phyloP scores from a whole-genome alignment of 2,888 invertebrate species.

The Hedychridium roseum region DNA sequence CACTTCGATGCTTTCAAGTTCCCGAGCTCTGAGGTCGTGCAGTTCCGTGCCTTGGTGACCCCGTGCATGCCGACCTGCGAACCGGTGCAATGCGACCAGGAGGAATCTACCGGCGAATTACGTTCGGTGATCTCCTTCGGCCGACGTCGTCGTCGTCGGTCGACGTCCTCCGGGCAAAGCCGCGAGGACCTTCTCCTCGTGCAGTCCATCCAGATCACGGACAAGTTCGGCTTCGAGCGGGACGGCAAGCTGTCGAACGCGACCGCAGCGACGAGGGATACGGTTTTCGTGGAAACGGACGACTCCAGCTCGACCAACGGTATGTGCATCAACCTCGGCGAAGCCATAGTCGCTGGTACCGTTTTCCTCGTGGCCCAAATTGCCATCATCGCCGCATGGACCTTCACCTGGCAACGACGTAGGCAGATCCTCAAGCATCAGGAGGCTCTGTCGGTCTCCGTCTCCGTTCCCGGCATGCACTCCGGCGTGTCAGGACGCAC shows the following conservation, averaged over 20 bases:
- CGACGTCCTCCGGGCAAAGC: slow-evolving; percentile 66
- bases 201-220: slow-evolving; percentile 90
- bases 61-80: slow-evolving; percentile 94
- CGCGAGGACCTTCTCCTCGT: slow-evolving; percentile 87
- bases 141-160: slow-evolving; percentile 74
- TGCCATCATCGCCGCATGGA: slow-evolving; percentile 87
- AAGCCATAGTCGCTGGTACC: slow-evolving; percentile 84
- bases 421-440: slow-evolving; percentile 71
- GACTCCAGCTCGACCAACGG: slow-evolving; percentile 62
- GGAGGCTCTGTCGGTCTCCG: slow-evolving; percentile 70
- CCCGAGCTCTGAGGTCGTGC: slow-evolving; percentile 93
- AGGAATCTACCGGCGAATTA: slow-evolving; percentile 83
- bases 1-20: slow-evolving; percentile 97
- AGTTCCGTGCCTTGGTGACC: slow-evolving; percentile 93
- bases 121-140: slow-evolving; percentile 86
- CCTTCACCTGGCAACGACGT: slow-evolving; percentile 86
- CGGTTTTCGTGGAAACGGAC: slow-evolving; percentile 75
- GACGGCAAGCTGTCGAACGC: slow-evolving; percentile 58
- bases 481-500: slow-evolving; percentile 71
- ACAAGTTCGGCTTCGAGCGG: slow-evolving; percentile 87
- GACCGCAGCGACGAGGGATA: slow-evolving; percentile 69
- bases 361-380: slow-evolving; percentile 88
- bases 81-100: slow-evolving; percentile 88
- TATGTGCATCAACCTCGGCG: slow-evolving; percentile 79
- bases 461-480: slow-evolving; percentile 70